These are phyloP conservation scores for Taurulus bubalis DNA, from an alignment of 2,113 vertebrate species.

Conservation along the genomic window DNA sequence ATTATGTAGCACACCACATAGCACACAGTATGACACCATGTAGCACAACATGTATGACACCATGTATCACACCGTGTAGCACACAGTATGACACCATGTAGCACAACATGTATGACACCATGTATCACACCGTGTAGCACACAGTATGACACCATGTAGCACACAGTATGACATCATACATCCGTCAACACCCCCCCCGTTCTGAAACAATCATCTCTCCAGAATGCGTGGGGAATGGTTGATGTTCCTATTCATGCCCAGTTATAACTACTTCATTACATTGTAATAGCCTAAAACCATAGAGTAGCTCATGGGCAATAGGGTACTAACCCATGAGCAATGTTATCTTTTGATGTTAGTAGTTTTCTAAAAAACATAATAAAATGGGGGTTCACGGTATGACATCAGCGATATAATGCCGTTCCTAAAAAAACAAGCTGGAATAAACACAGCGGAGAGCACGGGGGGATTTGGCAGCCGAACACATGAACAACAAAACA, in stretches of 20 bases:
- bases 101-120: background rate
- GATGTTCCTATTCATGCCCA: background rate
- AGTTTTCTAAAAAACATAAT: background rate
- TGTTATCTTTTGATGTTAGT: background rate
- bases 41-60: background rate
- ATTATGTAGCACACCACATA: too few species aligned
- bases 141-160: too few species aligned
- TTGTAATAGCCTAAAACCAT: constrained; percentile 14
- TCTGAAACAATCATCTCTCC: background rate
- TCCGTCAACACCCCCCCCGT: background rate
- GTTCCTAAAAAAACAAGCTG: background rate
- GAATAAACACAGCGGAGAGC: background rate
- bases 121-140: background rate
- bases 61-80: too few species aligned
- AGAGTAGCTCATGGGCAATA: background rate
- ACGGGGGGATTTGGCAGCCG: constrained; percentile 56
- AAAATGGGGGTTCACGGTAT: background rate
- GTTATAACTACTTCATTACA: background rate
- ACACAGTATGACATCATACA: background rate
- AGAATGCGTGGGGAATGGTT: background rate
- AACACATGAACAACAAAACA: constrained; percentile 44
- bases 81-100: background rate
- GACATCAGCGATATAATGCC: constrained; percentile 10
- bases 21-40: background rate
- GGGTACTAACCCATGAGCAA: constrained; percentile 1